These are phyloP conservation scores for Eurytoma adleriae DNA, from an alignment of 2,888 invertebrate species.

Conservation along the genomic window DNA sequence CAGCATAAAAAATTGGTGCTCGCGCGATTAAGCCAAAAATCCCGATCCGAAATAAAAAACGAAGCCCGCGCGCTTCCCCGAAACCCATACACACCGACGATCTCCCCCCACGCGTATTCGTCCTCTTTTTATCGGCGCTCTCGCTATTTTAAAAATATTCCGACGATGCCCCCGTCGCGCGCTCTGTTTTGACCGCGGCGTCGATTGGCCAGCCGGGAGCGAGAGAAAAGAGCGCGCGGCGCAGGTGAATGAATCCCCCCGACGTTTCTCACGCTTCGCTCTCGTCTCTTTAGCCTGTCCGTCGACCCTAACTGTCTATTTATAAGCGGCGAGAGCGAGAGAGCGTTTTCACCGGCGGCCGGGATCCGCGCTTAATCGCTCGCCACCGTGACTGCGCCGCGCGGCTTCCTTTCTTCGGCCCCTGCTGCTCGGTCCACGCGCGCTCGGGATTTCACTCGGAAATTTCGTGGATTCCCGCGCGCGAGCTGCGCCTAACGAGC, in stretches of 20 bases:
- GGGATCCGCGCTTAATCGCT: slow-evolving; percentile 34
- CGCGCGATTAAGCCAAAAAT: too few species aligned
- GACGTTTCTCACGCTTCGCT: slow-evolving; percentile 62
- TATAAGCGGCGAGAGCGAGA: slow-evolving; percentile 62
- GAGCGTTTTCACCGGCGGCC: slow-evolving; percentile 53
- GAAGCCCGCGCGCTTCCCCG: too few species aligned
- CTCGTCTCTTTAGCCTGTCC: slow-evolving; percentile 69
- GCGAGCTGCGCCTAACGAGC: too few species aligned
- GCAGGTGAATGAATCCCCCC: slow-evolving; percentile 66
- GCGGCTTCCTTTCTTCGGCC: background rate
- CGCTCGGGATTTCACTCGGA: too few species aligned
- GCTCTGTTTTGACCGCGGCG: slow-evolving; percentile 23
- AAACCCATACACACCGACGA: too few species aligned
- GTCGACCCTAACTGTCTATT: slow-evolving; percentile 73
- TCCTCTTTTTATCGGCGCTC: background rate
- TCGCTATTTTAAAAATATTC: slow-evolving; percentile 27
- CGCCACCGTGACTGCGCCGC: background rate
- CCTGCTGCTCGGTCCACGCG: too few species aligned
- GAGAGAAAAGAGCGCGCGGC: background rate
- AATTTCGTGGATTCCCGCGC: too few species aligned
- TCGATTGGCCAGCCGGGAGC: background rate
- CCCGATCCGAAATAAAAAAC: too few species aligned
- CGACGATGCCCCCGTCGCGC: background rate
- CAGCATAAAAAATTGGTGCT: too few species aligned
- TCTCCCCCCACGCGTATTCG: background rate